Conservation (phyloP, 1,140 invertebrate species). For the Penaeus japonicus region DNA sequence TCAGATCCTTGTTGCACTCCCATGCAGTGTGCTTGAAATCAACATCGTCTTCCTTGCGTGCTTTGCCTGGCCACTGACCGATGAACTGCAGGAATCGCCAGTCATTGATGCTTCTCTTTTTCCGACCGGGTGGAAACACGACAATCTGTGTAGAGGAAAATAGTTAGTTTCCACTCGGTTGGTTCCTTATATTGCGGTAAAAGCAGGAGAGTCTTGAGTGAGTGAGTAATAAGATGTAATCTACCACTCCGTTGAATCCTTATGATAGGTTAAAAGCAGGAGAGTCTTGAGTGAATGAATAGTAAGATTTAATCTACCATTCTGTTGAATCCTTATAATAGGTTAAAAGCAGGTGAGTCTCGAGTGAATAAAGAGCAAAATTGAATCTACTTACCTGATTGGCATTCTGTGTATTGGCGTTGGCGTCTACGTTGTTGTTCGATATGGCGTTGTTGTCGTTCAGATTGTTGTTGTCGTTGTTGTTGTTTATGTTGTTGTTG, state of each 20-base stretch:
- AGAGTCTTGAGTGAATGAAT: not conserved
- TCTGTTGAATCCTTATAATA: not conserved
- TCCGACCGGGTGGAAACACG: not conserved
- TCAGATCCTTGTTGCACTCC: not conserved
- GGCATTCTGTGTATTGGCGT: conserved; percentile 35
- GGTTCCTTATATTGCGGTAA: not conserved
- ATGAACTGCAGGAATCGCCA: not conserved
- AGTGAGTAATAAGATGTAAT: too few relatives aligned
- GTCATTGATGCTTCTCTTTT: not conserved
- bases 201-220: not conserved
- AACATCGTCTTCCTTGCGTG: not conserved
- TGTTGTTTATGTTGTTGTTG: conserved; percentile 51
- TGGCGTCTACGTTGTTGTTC: conserved; percentile 47
- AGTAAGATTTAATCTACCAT: not conserved
- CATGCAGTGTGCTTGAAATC: not conserved
- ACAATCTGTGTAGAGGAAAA: not conserved
- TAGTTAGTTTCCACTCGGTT: not conserved
- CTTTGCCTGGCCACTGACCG: not conserved
- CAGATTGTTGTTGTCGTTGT: conserved; percentile 35
- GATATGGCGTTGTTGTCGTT: conserved; percentile 32
- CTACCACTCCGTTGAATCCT: not conserved
- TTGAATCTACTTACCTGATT: conserved; percentile 18
- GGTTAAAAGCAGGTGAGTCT: not conserved
- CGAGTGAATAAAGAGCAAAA: not conserved
- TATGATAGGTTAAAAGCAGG: not conserved